Evolutionary conservation across 2,113 vertebrate genomes (phyloP).

Genomic region (Stictonetta naevosa): DNA sequence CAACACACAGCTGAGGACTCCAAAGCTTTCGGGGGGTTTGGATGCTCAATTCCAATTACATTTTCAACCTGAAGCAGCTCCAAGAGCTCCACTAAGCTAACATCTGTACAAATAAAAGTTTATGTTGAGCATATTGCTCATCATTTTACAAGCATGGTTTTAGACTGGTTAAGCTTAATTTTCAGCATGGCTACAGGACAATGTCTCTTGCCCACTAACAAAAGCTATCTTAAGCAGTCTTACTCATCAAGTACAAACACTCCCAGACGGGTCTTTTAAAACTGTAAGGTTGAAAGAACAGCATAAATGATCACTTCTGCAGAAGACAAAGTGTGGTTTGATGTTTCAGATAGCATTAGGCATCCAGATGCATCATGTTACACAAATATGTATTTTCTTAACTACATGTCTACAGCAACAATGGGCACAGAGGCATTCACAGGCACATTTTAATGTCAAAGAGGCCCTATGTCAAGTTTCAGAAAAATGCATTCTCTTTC

Average conservation of each 20-base stretch:
- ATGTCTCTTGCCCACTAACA: not conserved
- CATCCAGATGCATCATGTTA: accelerated
- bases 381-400: not conserved
- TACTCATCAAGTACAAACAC: not conserved
- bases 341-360: not conserved
- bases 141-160: not conserved
- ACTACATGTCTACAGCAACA: not conserved
- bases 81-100: not conserved
- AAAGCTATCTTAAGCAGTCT: not conserved
- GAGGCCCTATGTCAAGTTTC: not conserved
- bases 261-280: not conserved
- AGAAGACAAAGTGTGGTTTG: not conserved
- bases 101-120: not conserved
- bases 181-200: not conserved
- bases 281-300: not conserved
- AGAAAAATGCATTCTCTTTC: not conserved
- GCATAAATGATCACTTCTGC: not conserved
- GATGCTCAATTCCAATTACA: slow-evolving; percentile 12
- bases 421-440: not conserved
- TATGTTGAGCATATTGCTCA: not conserved
- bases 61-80: not conserved
- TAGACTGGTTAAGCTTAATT: not conserved
- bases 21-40: not conserved
- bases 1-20: slow-evolving; percentile 35
- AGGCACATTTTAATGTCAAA: not conserved